Evolutionary conservation across 2,888 invertebrate species (phyloP).

Genomic region (Disparrhopalites patrizii): DNA sequence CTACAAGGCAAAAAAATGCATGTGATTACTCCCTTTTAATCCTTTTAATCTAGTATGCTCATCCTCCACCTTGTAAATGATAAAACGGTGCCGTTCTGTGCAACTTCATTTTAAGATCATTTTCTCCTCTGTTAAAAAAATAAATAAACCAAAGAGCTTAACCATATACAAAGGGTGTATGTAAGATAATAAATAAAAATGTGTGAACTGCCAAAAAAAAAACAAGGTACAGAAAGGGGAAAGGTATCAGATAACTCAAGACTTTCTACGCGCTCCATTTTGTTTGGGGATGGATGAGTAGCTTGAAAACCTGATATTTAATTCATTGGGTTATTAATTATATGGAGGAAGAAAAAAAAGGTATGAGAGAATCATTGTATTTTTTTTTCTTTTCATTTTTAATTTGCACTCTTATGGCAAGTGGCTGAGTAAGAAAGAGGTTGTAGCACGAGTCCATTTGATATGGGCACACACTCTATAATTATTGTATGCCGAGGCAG

Average conservation of each 20-base stretch:
- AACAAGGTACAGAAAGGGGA: neutral
- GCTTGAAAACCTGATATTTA: neutral
- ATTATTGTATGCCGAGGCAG: too few relatives aligned
- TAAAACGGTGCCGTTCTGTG: too few relatives aligned
- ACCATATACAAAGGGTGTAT: neutral
- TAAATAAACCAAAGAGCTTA: neutral
- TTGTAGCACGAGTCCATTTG: neutral
- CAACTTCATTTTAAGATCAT: too few relatives aligned
- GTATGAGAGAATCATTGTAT: too few relatives aligned
- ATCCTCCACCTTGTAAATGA: too few relatives aligned
- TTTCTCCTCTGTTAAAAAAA: too few relatives aligned
- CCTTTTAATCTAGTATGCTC: too few relatives aligned
- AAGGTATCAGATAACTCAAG: neutral
- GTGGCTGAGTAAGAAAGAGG: neutral
- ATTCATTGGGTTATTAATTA: neutral
- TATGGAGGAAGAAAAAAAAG: too few relatives aligned
- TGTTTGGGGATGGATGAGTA: neutral
- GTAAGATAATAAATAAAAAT: neutral
- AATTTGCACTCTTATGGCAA: neutral
- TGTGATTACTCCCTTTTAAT: too few relatives aligned
- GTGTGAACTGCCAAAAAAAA: neutral
- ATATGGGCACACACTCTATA: too few relatives aligned
- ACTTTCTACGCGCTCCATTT: constrained; percentile 1
- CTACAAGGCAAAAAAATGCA: too few relatives aligned
- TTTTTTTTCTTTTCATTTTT: neutral